phyloP scores from a whole-genome alignment of 2,888 invertebrate species.

The Thysanoteuthis rhombus region DNA sequence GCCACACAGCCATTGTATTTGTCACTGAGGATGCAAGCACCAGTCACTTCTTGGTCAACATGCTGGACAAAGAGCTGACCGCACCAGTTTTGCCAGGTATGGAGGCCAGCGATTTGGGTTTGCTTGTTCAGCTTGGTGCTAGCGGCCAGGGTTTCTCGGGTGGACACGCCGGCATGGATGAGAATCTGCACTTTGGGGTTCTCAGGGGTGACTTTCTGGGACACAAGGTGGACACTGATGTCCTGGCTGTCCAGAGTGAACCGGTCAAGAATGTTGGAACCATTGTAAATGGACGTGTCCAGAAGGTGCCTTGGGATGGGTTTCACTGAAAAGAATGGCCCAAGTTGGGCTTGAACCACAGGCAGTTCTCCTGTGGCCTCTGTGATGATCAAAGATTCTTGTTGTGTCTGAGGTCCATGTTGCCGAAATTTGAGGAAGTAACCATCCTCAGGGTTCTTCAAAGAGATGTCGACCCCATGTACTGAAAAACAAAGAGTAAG shows the following conservation, averaged over 20 bases:
- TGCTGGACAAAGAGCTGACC: slow-evolving; percentile 65
- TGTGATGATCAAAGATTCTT: slow-evolving; percentile 90
- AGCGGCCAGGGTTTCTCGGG: slow-evolving; percentile 31
- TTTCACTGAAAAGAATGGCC: slow-evolving; percentile 94
- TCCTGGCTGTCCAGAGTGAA: slow-evolving; percentile 72
- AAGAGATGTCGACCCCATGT: slow-evolving; percentile 56
- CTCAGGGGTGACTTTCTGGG: slow-evolving; percentile 84
- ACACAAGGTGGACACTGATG: slow-evolving; percentile 93
- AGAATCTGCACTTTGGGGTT: slow-evolving; percentile 90
- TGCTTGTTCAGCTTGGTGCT: slow-evolving; percentile 38
- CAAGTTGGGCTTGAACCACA: slow-evolving; percentile 90
- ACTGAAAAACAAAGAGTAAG: slow-evolving; percentile 44
- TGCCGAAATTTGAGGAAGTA: slow-evolving; percentile 61
- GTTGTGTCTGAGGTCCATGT: slow-evolving; percentile 70
- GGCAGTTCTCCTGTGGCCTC: slow-evolving; percentile 86
- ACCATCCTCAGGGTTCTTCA: slow-evolving; percentile 61
- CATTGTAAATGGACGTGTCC: slow-evolving; percentile 39
- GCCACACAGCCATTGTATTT: slow-evolving; percentile 89
- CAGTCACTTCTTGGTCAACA: slow-evolving; percentile 75
- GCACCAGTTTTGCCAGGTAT: slow-evolving; percentile 49
- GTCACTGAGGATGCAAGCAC: slow-evolving; percentile 92
- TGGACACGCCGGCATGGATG: slow-evolving; percentile 81
- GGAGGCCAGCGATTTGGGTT: slow-evolving; percentile 30
- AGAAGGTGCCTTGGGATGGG: slow-evolving; percentile 69
- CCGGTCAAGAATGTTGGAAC: slow-evolving; percentile 36